These are phyloP conservation scores for Sebastes oblongus DNA, from an alignment of 2,797 vertebrate genomes.

Conservation along the genomic window DNA sequence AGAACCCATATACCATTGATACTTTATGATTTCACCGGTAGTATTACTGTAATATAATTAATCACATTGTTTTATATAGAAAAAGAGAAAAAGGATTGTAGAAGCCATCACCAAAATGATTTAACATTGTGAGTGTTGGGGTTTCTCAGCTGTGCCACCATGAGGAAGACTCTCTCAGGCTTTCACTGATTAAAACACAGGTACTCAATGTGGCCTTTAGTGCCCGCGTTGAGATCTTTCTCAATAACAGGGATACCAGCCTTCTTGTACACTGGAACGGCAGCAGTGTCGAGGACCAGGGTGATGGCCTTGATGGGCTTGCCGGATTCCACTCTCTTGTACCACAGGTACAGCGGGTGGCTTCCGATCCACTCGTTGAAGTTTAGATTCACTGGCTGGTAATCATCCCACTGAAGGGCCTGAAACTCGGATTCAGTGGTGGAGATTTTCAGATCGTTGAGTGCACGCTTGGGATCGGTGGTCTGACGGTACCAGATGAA, in stretches of 20 bases:
- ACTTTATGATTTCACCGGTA: background rate
- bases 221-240: background rate
- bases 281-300: background rate
- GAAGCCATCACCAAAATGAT: background rate
- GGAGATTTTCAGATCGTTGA: too few relatives aligned
- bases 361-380: too few relatives aligned
- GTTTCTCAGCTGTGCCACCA: background rate
- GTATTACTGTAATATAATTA: background rate
- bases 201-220: background rate
- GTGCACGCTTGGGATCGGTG: too few relatives aligned
- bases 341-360: background rate
- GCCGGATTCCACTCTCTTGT: accelerated
- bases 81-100: background rate
- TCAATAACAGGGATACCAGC: background rate
- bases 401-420: too few relatives aligned
- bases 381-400: too few relatives aligned
- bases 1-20: background rate
- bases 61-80: background rate
- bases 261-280: background rate
- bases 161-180: background rate
- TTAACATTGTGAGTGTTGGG: background rate
- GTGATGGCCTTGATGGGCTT: background rate
- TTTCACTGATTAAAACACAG: background rate
- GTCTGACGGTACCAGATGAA: too few relatives aligned
- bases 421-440: too few relatives aligned